Conservation (phyloP, 2,113 vertebrate species). For the Urocolius indicus region DNA sequence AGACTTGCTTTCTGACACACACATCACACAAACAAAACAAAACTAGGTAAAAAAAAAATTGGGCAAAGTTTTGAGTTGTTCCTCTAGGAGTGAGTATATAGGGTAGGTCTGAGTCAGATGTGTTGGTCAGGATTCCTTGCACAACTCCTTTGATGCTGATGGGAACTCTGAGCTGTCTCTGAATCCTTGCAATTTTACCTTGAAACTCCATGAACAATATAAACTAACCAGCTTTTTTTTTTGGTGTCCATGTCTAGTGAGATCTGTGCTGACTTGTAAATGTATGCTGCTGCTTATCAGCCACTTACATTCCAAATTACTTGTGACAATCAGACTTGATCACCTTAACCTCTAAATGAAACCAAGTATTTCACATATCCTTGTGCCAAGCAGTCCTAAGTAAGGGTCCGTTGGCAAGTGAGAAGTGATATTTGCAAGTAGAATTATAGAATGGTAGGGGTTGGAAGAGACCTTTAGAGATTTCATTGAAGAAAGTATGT, state of each 20-base stretch:
- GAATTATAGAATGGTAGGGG: too few relatives aligned
- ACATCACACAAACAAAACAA: neutral
- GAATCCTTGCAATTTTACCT: slow-evolving; percentile 18
- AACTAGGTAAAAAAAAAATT: neutral
- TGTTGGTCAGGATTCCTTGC: neutral
- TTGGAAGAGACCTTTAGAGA: too few relatives aligned
- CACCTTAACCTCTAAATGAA: slow-evolving; percentile 6
- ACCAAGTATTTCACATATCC: neutral
- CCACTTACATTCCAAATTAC: neutral
- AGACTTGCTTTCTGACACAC: neutral
- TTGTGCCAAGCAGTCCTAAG: neutral
- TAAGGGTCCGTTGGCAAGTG: neutral
- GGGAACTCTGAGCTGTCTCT: slow-evolving; percentile 8
- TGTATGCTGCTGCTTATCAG: slow-evolving; percentile 2
- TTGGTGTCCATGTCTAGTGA: neutral
- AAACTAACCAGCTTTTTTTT: neutral
- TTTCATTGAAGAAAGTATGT: neutral
- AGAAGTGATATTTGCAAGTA: neutral
- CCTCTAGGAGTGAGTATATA: neutral
- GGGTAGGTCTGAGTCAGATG: neutral
- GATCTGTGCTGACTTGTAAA: neutral
- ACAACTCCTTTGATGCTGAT: neutral
- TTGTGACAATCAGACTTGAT: slow-evolving; percentile 3
- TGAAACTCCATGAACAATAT: slow-evolving; percentile 17
- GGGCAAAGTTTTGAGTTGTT: neutral